Percentiles rank a stretch among this genome's conserved stretches.
Conservation (phyloP, 2,888 invertebrate genomes). For the Herminia tarsipennalis region DNA sequence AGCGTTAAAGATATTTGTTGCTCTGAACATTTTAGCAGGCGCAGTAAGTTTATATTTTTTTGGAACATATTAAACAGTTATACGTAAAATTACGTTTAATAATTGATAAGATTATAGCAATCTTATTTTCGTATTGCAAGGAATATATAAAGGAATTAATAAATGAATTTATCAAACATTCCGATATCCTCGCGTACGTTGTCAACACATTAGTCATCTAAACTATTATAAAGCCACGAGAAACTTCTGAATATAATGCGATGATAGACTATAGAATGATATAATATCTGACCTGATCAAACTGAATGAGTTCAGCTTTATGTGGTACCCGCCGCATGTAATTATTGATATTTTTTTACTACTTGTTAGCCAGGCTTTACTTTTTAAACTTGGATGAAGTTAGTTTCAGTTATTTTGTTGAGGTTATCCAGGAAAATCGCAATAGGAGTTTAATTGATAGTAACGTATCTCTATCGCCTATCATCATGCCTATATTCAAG, state of each 20-base stretch:
- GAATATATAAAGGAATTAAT: not conserved
- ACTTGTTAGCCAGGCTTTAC: no score
- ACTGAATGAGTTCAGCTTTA: no score
- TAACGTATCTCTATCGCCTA: slow-evolving; percentile 6
- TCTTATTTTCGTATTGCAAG: not conserved
- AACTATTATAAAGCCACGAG: not conserved
- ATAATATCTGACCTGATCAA: no score
- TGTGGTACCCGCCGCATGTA: no score
- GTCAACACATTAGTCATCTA: not conserved
- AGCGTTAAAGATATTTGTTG: slow-evolving; percentile 12
- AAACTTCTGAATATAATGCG: not conserved
- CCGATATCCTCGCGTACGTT: not conserved
- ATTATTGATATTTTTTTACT: no score
- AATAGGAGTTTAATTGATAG: no score
- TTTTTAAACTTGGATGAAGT: no score
- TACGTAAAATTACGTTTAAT: not conserved
- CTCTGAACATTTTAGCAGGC: slow-evolving; percentile 32
- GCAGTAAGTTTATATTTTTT: slow-evolving; percentile 13
- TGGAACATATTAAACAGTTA: slow-evolving; percentile 8
- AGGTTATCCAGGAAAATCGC: no score
- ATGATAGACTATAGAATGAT: slow-evolving; percentile 5
- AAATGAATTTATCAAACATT: slow-evolving; percentile 1
- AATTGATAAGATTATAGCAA: not conserved
- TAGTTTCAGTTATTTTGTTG: no score
- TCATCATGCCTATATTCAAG: not conserved